These are phyloP conservation scores for Drosophila lacertosa DNA, from an alignment of 1,140 invertebrate species.

Conservation along the genomic window DNA sequence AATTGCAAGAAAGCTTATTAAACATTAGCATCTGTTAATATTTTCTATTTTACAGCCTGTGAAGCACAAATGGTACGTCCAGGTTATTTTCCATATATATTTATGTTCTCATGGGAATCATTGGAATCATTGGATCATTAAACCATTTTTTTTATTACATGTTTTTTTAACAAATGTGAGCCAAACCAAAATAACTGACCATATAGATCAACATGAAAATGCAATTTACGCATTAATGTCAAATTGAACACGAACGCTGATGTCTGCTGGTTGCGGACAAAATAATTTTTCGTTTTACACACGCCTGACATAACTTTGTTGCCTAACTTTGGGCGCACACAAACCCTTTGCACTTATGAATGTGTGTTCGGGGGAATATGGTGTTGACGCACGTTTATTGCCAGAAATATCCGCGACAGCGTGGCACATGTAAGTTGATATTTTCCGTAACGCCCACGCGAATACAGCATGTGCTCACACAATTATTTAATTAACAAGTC, in stretches of 20 bases:
- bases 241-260: slow-evolving; percentile 62
- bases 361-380: background rate
- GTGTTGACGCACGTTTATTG: background rate
- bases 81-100: background rate
- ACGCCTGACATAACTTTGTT: slow-evolving; percentile 35
- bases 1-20: slow-evolving; percentile 54
- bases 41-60: slow-evolving; percentile 14
- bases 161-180: slow-evolving; percentile 20
- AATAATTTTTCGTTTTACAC: slow-evolving; percentile 47
- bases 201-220: slow-evolving; percentile 73
- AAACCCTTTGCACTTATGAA: background rate
- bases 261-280: slow-evolving; percentile 23
- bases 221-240: slow-evolving; percentile 80
- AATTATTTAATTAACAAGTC: slow-evolving; percentile 74
- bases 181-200: slow-evolving; percentile 52
- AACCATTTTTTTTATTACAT: background rate
- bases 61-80: too few relatives aligned
- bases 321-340: slow-evolving; percentile 37
- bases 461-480: slow-evolving; percentile 34
- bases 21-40: slow-evolving; percentile 71
- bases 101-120: slow-evolving; percentile 7
- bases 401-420: slow-evolving; percentile 1
- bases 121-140: slow-evolving; percentile 55
- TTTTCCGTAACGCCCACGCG: background rate
- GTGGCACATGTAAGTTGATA: background rate